Base-by-base conservation (phyloP, 2,888 invertebrate genomes). In the Therioaphis trifolii region DNA sequence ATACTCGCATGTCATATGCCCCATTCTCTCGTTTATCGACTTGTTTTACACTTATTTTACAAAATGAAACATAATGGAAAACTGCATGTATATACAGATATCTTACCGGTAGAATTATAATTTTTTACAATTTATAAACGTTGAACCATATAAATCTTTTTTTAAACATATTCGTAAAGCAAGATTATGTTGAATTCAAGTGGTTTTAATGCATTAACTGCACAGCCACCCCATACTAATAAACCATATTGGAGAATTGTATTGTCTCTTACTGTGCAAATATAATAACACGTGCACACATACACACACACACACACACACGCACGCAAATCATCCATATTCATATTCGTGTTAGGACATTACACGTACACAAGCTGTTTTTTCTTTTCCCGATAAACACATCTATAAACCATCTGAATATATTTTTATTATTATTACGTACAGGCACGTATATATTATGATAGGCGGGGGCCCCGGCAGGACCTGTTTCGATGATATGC, bases 401-500 rank as follows among this genome's bases (percentile, higher is more conserved):
- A 40, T 27, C 14, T n/a, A 7, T 9, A 27, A 24, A 27, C 27
- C 15, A 29, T 66, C 35, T 15, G 55, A 74, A 55, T 55, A 55
- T 35, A n/a, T n/a, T n/a, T n/a, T n/a, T 74, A 61, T 14, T 27
- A 61, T 4, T 3, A 18, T 15, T 27, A 3, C 15, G 46, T 7
- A 46, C 27, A 55, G 24, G 27, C 75, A 18, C 11, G 11, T 27
- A 27, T 3, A 27, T 12, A 52, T 29, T 43, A 46, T 27, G 43
- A n/a, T n/a, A 58, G 43, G n/a, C 58, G n/a, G n/a, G n/a, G n/a
- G n/a, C n/a, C n/a, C n/a, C 24, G 24, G 5, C 43, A 58, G 61
- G 46, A 76, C 75, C 75, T 76, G 75, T 76, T 61, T 61, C 61
- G n/a, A 61, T 27, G 43, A 61, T 76, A 46, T 40, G 68, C 43